Conservation (phyloP, 1,140 invertebrate species). For the Campoletis sonorensis region DNA sequence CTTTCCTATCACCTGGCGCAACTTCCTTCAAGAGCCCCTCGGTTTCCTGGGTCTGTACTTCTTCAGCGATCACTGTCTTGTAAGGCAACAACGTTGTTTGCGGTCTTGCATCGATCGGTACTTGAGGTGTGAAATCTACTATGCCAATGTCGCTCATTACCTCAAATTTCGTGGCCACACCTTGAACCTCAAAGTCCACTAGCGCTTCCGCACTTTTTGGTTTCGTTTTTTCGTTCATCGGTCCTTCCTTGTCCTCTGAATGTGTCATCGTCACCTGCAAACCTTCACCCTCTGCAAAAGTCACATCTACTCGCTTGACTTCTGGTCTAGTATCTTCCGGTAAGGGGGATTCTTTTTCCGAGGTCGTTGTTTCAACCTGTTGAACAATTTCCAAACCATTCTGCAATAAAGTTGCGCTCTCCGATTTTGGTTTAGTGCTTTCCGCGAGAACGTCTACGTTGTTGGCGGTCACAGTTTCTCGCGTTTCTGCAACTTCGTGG, state of each 20-base stretch:
- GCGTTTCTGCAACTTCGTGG: slow-evolving; percentile 73
- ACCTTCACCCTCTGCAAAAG: slow-evolving; percentile 75
- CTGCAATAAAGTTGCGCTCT: slow-evolving; percentile 70
- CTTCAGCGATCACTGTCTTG: slow-evolving; percentile 72
- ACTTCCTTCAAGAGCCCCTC: slow-evolving; percentile 75
- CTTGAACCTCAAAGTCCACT: slow-evolving; percentile 75
- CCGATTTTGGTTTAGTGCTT: slow-evolving; percentile 62
- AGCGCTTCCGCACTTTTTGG: slow-evolving; percentile 73
- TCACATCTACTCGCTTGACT: slow-evolving; percentile 70
- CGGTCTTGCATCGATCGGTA: slow-evolving; percentile 68
- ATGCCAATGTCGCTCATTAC: slow-evolving; percentile 69
- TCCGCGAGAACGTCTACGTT: slow-evolving; percentile 61
- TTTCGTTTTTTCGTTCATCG: slow-evolving; percentile 64
- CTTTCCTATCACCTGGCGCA: slow-evolving; percentile 69
- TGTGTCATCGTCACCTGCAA: slow-evolving; percentile 74
- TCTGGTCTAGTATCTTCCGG: slow-evolving; percentile 73
- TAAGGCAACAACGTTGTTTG: slow-evolving; percentile 71
- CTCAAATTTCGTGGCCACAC: slow-evolving; percentile 77
- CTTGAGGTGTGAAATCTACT: slow-evolving; percentile 65
- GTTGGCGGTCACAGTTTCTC: slow-evolving; percentile 69
- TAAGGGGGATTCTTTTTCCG: slow-evolving; percentile 77
- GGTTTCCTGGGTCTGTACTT: slow-evolving; percentile 75
- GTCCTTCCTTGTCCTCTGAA: slow-evolving; percentile 76
- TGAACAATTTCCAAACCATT: slow-evolving; percentile 69
- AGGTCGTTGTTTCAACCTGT: slow-evolving; percentile 73